These are phyloP conservation scores for Tridacna crocea DNA, from an alignment of 2,888 invertebrate genomes.

Conservation along the genomic window DNA sequence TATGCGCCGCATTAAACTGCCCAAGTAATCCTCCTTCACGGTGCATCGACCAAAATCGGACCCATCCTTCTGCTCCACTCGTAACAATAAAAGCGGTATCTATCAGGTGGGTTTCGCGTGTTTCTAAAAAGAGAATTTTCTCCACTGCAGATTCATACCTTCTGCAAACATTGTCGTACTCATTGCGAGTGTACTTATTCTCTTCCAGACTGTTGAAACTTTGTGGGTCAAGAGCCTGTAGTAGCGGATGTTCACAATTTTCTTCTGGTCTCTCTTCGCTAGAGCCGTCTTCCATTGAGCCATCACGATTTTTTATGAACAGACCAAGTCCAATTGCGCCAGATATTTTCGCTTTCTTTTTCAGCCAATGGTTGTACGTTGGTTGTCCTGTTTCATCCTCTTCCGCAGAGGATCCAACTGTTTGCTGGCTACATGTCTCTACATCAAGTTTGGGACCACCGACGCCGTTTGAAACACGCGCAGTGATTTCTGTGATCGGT, in stretches of 20 bases:
- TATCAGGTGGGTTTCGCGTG: constrained; percentile 86
- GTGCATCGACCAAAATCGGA: constrained; percentile 93
- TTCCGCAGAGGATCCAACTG: neutral
- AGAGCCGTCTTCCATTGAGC: neutral
- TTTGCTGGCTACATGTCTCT: constrained; percentile 25
- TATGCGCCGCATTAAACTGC: constrained; percentile 89
- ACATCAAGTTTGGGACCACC: constrained; percentile 1
- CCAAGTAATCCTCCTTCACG: constrained; percentile 89
- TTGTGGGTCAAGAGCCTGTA: constrained; percentile 54
- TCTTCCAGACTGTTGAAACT: constrained; percentile 13
- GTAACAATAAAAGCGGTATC: constrained; percentile 89
- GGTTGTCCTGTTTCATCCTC: constrained; percentile 31
- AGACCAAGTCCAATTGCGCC: constrained; percentile 26
- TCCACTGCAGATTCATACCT: constrained; percentile 76
- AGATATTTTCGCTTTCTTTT: constrained; percentile 27
- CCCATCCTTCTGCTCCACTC: constrained; percentile 90
- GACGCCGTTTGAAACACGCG: neutral
- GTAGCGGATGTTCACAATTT: constrained; percentile 62
- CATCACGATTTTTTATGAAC: constrained; percentile 8
- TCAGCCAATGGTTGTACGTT: constrained; percentile 4
- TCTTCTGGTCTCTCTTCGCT: constrained; percentile 26
- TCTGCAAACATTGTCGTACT: constrained; percentile 69
- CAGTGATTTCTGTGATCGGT: constrained; percentile 50
- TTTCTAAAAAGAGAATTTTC: constrained; percentile 88
- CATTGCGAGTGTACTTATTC: constrained; percentile 47